Conservation (phyloP, 2,113 vertebrate genomes). For the Scartelaos histophorus region DNA sequence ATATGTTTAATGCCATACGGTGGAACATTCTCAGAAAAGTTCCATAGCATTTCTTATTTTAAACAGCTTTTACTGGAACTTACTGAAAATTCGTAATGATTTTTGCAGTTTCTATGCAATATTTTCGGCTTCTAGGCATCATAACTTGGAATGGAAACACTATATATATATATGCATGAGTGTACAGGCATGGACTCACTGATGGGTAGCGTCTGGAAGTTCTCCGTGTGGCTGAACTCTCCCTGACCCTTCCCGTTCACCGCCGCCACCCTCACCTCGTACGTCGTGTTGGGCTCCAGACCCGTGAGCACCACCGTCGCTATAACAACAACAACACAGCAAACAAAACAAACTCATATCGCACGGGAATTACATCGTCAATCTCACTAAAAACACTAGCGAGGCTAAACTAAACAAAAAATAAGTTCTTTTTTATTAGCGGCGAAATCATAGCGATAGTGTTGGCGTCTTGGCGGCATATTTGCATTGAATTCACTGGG, state of each 20-base stretch:
- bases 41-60: too few species aligned
- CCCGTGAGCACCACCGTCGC: constrained; percentile 88
- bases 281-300: constrained; percentile 96
- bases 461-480: too few species aligned
- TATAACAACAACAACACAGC: constrained; percentile 53
- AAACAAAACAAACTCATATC: constrained; percentile 8
- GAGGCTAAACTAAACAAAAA: too few species aligned
- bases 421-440: too few species aligned
- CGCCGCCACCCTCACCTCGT: constrained; percentile 93
- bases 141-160: background rate
- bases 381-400: background rate
- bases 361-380: background rate
- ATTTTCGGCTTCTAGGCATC: background rate
- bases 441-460: too few species aligned
- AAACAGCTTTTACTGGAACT: too few species aligned
- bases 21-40: too few species aligned
- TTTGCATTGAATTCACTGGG: too few species aligned
- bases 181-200: constrained; percentile 86
- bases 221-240: constrained; percentile 92
- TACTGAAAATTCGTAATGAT: too few species aligned
- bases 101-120: too few species aligned
- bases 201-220: constrained; percentile 95
- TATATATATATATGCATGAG: background rate
- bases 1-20: too few species aligned
- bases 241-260: constrained; percentile 98